Evolutionary conservation across 2,888 invertebrate species (phyloP).

Genomic region (Lithophane socia): DNA sequence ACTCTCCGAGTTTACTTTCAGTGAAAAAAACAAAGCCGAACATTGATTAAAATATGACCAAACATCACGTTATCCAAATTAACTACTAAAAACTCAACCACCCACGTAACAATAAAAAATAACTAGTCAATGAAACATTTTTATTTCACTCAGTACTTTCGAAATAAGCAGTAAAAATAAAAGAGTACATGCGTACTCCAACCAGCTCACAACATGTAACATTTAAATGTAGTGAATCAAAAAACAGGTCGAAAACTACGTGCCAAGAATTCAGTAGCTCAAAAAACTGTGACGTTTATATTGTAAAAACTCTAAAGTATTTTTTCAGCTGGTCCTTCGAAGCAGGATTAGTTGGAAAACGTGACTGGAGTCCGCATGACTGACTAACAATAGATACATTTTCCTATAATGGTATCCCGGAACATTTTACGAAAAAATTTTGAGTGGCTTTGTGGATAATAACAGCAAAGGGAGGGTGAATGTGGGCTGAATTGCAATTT

Average conservation of each 20-base stretch:
- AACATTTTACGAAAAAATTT: slow-evolving; percentile 44
- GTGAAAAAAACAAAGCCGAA: background rate
- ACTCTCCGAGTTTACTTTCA: background rate
- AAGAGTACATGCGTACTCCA: slow-evolving; percentile 16
- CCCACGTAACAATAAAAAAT: slow-evolving; percentile 24
- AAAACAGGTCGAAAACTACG: slow-evolving; percentile 54
- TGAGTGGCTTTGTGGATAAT: slow-evolving; percentile 42
- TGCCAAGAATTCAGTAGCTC: slow-evolving; percentile 44
- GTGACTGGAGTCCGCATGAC: slow-evolving; percentile 52
- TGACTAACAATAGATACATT: slow-evolving; percentile 54
- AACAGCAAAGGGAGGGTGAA: slow-evolving; percentile 34
- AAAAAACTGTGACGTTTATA: slow-evolving; percentile 38
- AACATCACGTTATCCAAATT: background rate
- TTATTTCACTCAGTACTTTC: slow-evolving; percentile 42
- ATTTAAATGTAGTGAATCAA: slow-evolving; percentile 51
- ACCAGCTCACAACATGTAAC: slow-evolving; percentile 18
- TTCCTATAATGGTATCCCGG: slow-evolving; percentile 34
- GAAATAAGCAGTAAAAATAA: slow-evolving; percentile 38
- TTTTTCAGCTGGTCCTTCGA: slow-evolving; percentile 20
- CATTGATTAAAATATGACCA: slow-evolving; percentile 17
- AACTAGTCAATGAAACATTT: slow-evolving; percentile 9
- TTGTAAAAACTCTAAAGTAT: slow-evolving; percentile 45
- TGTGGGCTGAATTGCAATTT: slow-evolving; percentile 18
- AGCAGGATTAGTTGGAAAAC: slow-evolving; percentile 47
- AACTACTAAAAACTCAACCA: slow-evolving; percentile 9